Conservation (phyloP, 2,888 invertebrate species). For the Cinara cedri region DNA sequence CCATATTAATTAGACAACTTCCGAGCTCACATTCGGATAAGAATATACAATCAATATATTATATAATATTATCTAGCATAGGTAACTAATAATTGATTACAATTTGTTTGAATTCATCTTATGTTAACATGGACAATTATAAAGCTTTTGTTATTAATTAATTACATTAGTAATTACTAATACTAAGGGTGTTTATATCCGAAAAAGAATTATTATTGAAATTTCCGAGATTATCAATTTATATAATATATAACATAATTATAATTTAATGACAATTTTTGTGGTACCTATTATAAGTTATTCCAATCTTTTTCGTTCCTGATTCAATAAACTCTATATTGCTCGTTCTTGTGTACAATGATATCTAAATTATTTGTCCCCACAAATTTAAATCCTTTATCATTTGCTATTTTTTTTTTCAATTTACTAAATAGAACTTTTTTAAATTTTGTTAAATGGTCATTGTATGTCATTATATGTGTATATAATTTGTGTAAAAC, state of each 20-base stretch:
- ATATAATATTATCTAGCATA: conserved; percentile 7
- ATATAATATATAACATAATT: too few relatives aligned
- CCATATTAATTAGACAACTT: neutral
- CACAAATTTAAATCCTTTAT: neutral
- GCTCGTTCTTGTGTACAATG: neutral
- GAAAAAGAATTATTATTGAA: too few relatives aligned
- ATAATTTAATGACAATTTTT: too few relatives aligned
- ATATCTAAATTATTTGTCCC: neutral
- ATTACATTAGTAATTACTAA: too few relatives aligned
- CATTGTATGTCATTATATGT: too few relatives aligned
- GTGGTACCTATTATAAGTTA: neutral
- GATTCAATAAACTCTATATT: neutral
- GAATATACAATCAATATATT: neutral
- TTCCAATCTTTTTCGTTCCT: neutral
- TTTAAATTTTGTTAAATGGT: too few relatives aligned
- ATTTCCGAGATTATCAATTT: too few relatives aligned
- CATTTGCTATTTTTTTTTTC: too few relatives aligned
- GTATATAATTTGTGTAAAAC: too few relatives aligned
- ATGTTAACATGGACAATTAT: too few relatives aligned
- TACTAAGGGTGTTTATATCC: too few relatives aligned
- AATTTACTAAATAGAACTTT: too few relatives aligned
- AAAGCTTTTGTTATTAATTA: neutral
- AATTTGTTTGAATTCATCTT: neutral
- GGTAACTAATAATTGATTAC: neutral
- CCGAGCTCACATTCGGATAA: neutral